Base-by-base conservation (phyloP, 2,888 invertebrate genomes). In the Chrysolina americana region DNA sequence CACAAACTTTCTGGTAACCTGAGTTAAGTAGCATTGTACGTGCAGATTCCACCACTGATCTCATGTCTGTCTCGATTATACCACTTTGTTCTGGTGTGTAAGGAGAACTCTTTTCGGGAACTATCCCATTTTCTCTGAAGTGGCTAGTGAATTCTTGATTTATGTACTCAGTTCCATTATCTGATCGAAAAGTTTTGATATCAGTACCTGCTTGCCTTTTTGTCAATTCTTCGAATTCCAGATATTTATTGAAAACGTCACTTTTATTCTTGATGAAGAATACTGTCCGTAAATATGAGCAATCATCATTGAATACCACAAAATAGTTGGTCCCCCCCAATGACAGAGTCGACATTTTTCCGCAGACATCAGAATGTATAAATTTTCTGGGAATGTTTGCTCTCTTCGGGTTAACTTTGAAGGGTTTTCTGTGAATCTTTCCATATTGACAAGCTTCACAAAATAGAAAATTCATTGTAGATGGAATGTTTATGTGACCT, bases 221-320 rank as follows among this genome's bases (percentile, higher is more conserved):
- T 53, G 36, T 6, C n/a, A 36, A 8, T 28, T 47, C 65, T 21
- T 65, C 28, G 41, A 70, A 70, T 28, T 68, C 64, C 10, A 62
- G 2, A 36, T 68, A 72, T 17, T 72, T 68, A 13, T 11, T 28
- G 17, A 70, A 72, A 0, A 53, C 74, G 41, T 80, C 73, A 48
- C 36, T 63, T 75, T 78, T 76, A 44, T 78, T 66, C 73, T 76
- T 76, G 5, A 79, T 64, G 53, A 80, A 79, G 50, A 64, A 77
- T 15, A 74, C 76, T 13, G 36, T 50, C 17, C 74, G 56, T 44
- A 79, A 79, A 21, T 69, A 65, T 41, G 78, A 69, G 56, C 48
- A n/a, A n/a, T n/a, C n/a, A n/a, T n/a, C n/a, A n/a, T n/a, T n/a
- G n/a, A 73, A 28, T 79, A 63, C 78, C 80, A 59, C 79, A 79